Evolutionary conservation across 2,888 invertebrate genomes (phyloP).

Genomic region (Allophyes oxyacanthae): DNA sequence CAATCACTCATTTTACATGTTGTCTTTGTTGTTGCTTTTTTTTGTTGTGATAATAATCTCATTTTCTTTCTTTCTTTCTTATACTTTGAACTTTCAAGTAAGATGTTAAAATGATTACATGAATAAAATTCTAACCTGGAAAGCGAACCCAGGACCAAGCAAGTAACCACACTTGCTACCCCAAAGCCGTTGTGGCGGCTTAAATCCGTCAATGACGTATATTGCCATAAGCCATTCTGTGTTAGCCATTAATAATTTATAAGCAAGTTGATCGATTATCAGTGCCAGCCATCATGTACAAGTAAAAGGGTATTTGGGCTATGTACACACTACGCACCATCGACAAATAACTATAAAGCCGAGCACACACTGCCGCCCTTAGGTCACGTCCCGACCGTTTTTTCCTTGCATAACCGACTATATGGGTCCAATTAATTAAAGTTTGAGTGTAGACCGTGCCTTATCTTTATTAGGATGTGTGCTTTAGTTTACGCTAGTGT

Average conservation of each 20-base stretch:
- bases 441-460: constrained; percentile 71
- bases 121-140: too few species aligned
- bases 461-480: constrained; percentile 62
- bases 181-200: too few species aligned
- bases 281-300: constrained; percentile 28
- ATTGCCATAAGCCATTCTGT: too few species aligned
- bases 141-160: too few species aligned
- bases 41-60: too few species aligned
- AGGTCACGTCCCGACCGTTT: constrained; percentile 64
- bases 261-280: constrained; percentile 22
- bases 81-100: too few species aligned
- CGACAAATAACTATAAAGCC: constrained; percentile 53
- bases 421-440: constrained; percentile 72
- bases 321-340: constrained; percentile 50
- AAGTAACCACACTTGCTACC: too few species aligned
- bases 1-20: too few species aligned
- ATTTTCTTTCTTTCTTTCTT: too few species aligned
- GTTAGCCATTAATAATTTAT: constrained; percentile 20
- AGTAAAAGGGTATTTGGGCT: constrained; percentile 52
- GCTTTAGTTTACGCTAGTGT: constrained; percentile 41
- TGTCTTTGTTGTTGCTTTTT: too few species aligned
- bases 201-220: too few species aligned
- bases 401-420: constrained; percentile 64
- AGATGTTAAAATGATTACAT: too few species aligned
- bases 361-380: constrained; percentile 45